Percentiles rank a stretch among this genome's conserved stretches.
These are phyloP conservation scores for Gavia stellata DNA, from an alignment of 2,113 vertebrate species.

Conservation along the genomic window DNA sequence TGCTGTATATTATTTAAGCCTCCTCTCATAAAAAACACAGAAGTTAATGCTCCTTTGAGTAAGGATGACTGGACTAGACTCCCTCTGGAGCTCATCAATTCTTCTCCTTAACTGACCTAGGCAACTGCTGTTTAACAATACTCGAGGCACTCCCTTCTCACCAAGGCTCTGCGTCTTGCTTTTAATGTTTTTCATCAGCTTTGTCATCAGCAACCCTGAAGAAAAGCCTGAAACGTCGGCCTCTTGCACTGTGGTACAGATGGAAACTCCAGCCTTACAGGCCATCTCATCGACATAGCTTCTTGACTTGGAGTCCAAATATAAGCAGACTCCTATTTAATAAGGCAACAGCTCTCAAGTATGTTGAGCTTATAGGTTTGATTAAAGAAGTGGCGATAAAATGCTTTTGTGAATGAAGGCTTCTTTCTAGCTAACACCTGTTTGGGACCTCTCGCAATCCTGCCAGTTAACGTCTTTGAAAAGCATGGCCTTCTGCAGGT, in stretches of 20 bases:
- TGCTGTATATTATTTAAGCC: not conserved
- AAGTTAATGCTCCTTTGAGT: not conserved
- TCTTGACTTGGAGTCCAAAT: not conserved
- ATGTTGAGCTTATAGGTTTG: not conserved
- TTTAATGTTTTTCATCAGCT: slow-evolving; percentile 28
- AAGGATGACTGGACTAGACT: not conserved
- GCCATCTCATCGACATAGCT: not conserved
- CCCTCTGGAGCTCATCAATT: not conserved
- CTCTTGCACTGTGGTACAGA: not conserved
- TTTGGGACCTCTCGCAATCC: not conserved
- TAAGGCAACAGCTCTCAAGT: not conserved
- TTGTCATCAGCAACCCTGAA: slow-evolving; percentile 2
- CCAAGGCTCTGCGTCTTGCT: not conserved
- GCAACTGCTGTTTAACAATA: slow-evolving; percentile 7
- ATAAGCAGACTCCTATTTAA: not conserved
- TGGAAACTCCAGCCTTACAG: not conserved
- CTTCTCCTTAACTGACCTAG: slow-evolving; percentile 10
- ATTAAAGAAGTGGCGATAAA: not conserved
- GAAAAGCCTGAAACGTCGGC: not conserved
- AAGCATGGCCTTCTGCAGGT: not conserved
- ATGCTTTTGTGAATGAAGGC: not conserved
- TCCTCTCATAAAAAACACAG: not conserved
- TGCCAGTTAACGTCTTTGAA: not conserved
- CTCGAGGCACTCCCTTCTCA: not conserved
- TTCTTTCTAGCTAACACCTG: slow-evolving; percentile 23